Evolutionary conservation across 2,797 vertebrate species (phyloP).

Genomic region (Sebastes ruberrimus): DNA sequence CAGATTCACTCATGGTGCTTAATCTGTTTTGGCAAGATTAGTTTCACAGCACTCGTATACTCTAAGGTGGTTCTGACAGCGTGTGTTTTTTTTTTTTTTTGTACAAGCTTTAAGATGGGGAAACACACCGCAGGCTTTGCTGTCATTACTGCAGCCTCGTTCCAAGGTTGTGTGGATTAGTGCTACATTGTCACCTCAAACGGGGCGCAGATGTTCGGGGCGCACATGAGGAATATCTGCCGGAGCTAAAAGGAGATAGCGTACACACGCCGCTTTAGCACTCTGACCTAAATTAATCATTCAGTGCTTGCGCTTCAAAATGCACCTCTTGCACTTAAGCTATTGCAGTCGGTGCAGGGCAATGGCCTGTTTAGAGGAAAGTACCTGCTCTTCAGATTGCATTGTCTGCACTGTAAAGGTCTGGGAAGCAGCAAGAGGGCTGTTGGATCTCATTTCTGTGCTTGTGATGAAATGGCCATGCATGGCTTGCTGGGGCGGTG

Average conservation of each 20-base stretch:
- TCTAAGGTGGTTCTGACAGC: slow-evolving; percentile 25
- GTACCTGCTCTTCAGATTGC: slow-evolving; percentile 47
- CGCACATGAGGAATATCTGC: slow-evolving; percentile 11
- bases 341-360: slow-evolving; percentile 7
- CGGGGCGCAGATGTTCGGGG: neutral
- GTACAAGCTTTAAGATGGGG: slow-evolving; percentile 1
- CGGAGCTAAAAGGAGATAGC: slow-evolving; percentile 7
- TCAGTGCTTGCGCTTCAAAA: slow-evolving; percentile 18
- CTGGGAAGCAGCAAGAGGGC: slow-evolving; percentile 73
- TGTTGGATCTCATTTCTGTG: slow-evolving; percentile 85
- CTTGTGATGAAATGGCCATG: slow-evolving; percentile 88
- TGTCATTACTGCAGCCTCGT: slow-evolving; percentile 26
- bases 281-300: slow-evolving; percentile 53
- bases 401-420: slow-evolving; percentile 70
- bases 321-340: slow-evolving; percentile 37
- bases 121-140: slow-evolving; percentile 35
- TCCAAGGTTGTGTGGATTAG: slow-evolving; percentile 35
- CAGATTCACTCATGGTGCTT: slow-evolving; percentile 37
- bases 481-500: slow-evolving; percentile 79
- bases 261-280: neutral
- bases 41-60: slow-evolving; percentile 29
- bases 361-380: slow-evolving; percentile 46
- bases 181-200: slow-evolving; percentile 18
- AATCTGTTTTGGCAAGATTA: slow-evolving; percentile 61
- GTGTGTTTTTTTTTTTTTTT: neutral